Evolutionary conservation across 2,797 vertebrate genomes (phyloP), one percentile per base, ranked within the genome.

Genomic region (Leptoclinus maculatus): DNA sequence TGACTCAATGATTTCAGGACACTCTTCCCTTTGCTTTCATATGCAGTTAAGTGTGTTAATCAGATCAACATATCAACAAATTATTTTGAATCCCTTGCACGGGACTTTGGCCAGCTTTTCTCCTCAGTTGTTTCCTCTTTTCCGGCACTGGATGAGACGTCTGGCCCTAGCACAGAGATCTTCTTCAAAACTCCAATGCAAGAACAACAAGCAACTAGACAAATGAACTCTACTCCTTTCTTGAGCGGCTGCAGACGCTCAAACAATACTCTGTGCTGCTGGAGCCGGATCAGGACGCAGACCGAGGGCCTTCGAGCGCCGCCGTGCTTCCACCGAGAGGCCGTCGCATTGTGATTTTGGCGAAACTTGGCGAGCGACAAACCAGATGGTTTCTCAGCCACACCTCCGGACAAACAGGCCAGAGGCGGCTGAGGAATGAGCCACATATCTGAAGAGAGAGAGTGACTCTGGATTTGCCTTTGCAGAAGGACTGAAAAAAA

Each of bases 121-220:
- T 87, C 83, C 39, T 76, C 77, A 71, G 60, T 87, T 86, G 94
- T 45, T 78, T 89, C 80, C 60, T 90, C 58, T 71, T 62, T 79
- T 80, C 78, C 76, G 10, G 74, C 79, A 62, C 47, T 29, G 67
- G 80, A 25, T 34, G 73, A 84, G 83, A 76, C 69, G 91, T 83
- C 76, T 87, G 84, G 71, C 84, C 82, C 88, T 83, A 78, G 80
- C 75, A 74, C 72, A 63, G 79, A 80, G 83, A 71, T 79, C 76
- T 84, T 91, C 86, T 71, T 83, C 78, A 76, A 62, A 87, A 74
- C 86, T 93, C 89, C 86, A 67, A 68, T 7, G 84, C 36, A 59
- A 76, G 74, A 78, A 81, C 75, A 88, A 89, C 6, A 82, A 70
- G 77, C 81, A 78, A 82, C 75, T 77, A 87, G 62, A 87, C 70